Base-by-base conservation (phyloP, 2,888 invertebrate species). In the Ypsolopha sequella region DNA sequence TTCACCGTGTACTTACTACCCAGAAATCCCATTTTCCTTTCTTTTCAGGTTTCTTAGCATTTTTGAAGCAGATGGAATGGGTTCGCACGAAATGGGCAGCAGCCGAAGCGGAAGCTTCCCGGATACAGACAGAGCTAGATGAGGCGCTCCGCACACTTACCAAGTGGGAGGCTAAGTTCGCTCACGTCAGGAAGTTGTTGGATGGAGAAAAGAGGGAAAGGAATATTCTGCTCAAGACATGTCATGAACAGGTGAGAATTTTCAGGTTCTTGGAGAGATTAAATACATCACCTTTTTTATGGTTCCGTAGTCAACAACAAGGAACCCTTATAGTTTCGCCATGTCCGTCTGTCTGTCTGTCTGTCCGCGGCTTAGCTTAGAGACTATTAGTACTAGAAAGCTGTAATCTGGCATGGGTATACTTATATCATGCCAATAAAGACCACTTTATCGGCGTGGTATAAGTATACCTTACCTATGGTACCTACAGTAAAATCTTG, bases 121-220 rank as follows among this genome's bases (percentile, higher is more conserved):
- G 93, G 0, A 85, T 95, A 14, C 93, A 93, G 61, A 81, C 88
- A 0, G 90, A 92, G 61, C 73, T 95, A 34, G 92, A 93, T 55
- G 89, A 90, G 50, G 89, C 92, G 4, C 89, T 93, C 39, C 88
- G 90, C 14, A 93, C 94, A 47, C 90, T 93, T 53, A 89, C 91
- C 6, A 92, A 92, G 61, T 88, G 95, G 62, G 94, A 96, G 63
- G 91, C 91, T 4, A 95, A 95, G 70, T 88, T 97, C 55, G 91
- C 91, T 59, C 93, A 94, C 72, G 95, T 95, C 0, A 88, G 96
- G 52, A 92, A 92, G 60, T 85, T 96, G 41, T 80, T 96, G 0
- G 96, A 96, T 62, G 90, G 91, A 55, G 96, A 96, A 65, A 93
- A 92, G 61, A 89, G 91, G 55, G 90, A 90, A 51, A 85, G 93